Evolutionary conservation across 1,140 invertebrate species (phyloP), one percentile per base, ranked within the genome.

Genomic region (Pomacea maculata): DNA sequence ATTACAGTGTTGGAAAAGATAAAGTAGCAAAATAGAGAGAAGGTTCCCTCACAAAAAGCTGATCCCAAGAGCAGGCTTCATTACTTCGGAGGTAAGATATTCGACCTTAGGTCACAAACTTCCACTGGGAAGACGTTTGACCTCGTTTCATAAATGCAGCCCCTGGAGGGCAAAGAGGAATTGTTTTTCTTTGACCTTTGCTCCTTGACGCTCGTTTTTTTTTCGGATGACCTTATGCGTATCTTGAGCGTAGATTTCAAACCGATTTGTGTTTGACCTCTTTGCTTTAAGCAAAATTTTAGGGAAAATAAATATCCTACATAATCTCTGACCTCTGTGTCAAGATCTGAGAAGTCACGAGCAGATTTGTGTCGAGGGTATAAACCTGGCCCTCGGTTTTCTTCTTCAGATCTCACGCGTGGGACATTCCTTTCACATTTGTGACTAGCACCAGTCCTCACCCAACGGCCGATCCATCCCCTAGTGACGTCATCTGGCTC

Each of bases 371-470:
- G 45, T 75, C 57, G 10, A 45, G 12, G 67, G 10, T 70, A 17
- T n/a, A 12, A 34, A 70, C 67, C 67, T 11, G 11, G 15, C 57
- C 9, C 9, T 0, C 57, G 3, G 57, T 57, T 80, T 19, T 72
- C n/a, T 25, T 68, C 34, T 64, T 45, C 57, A 29, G 29, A n/a
- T 80, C 78, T 54, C 76, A 84, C 75, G 71, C 12, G 21, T 81
- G 80, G 80, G 65, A 75, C 54, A 77, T 81, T 25, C 80, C 80
- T 14, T 70, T 81, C 29, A 81, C 80, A 9, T 77, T 76, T 55
- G 65, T 75, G 61, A 72, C 73, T 9, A 77, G 29, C 45, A 67
- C 11, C 17, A 72, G 11, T 9, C 64, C 64, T 25, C 21, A 34
- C 6, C 54, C 67, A 6, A 54, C 71, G 7, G 21, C 19, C 8